A percentile compares a stretch with the other conserved stretches of the same genome.
Evolutionary conservation across 2,113 vertebrate genomes (phyloP).

Genomic region (Proteles cristata): DNA sequence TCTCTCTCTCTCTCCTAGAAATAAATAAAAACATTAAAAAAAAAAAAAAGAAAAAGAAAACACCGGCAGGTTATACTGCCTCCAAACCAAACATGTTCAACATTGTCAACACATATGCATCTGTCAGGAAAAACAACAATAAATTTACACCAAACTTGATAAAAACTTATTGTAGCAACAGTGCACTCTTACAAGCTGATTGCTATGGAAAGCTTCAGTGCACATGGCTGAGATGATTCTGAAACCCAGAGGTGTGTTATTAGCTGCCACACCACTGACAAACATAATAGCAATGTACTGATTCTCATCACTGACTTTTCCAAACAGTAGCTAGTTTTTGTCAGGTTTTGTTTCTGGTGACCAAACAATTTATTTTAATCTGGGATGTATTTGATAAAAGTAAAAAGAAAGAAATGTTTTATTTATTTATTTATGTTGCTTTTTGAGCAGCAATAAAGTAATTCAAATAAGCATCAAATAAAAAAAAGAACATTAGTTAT

Average conservation of each 20-base stretch:
- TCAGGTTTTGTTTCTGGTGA: slow-evolving; percentile 22
- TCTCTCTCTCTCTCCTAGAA: too few species aligned
- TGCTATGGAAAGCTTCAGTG: slow-evolving; percentile 50
- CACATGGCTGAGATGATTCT: not conserved
- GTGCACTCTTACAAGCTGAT: not conserved
- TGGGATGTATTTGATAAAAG: not conserved
- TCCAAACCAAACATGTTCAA: not conserved
- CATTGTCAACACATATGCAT: not conserved
- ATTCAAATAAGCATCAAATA: not conserved
- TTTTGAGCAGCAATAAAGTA: not conserved
- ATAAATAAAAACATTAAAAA: too few species aligned
- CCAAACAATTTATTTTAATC: slow-evolving; percentile 41
- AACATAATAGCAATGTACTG: not conserved
- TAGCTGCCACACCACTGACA: slow-evolving; percentile 47
- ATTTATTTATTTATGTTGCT: not conserved
- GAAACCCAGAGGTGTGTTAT: slow-evolving; percentile 56
- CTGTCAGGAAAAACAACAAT: slow-evolving; percentile 57
- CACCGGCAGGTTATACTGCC: not conserved
- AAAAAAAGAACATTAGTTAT: not conserved
- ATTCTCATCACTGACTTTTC: slow-evolving; percentile 22
- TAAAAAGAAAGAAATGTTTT: not conserved
- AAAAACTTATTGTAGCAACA: slow-evolving; percentile 24
- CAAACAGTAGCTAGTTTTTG: not conserved
- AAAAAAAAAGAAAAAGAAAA: too few species aligned
- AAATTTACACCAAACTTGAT: slow-evolving; percentile 47